Percentiles rank a stretch among this genome's conserved stretches.
phyloP scores from a whole-genome alignment of 2,888 invertebrate genomes.

The Xestia sexstrigata region DNA sequence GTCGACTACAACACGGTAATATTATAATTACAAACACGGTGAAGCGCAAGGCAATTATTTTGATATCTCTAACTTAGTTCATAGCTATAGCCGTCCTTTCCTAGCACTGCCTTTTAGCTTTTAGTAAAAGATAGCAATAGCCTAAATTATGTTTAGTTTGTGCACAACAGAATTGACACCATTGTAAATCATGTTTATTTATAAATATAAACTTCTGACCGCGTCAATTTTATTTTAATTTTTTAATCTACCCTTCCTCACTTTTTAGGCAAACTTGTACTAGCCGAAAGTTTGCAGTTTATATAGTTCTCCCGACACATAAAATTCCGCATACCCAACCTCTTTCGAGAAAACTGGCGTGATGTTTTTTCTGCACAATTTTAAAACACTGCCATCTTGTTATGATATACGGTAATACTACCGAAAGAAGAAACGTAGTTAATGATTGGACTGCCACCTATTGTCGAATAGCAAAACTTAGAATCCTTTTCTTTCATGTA shows the following conservation, averaged over 20 bases:
- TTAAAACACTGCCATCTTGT: constrained; percentile 49
- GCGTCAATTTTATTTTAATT: background rate
- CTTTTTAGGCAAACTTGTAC: too few species aligned
- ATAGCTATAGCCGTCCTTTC: too few species aligned
- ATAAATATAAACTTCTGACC: background rate
- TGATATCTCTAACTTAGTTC: too few species aligned
- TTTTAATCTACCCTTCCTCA: background rate
- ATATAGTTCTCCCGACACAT: too few species aligned
- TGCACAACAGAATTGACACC: too few species aligned
- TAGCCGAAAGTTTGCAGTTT: too few species aligned
- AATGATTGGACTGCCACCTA: constrained; percentile 56
- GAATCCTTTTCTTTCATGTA: background rate
- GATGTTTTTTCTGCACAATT: background rate
- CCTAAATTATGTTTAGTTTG: too few species aligned
- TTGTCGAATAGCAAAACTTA: constrained; percentile 45
- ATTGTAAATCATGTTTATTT: background rate
- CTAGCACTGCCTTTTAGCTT: too few species aligned
- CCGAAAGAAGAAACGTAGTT: background rate
- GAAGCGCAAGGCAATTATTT: too few species aligned
- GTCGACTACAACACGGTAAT: too few species aligned
- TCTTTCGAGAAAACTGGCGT: background rate
- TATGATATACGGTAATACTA: background rate
- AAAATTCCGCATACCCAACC: background rate
- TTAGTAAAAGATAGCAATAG: too few species aligned
- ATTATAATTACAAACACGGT: too few species aligned